Evolutionary conservation across 2,888 invertebrate species (phyloP).

Genomic region (Carabus problematicus): DNA sequence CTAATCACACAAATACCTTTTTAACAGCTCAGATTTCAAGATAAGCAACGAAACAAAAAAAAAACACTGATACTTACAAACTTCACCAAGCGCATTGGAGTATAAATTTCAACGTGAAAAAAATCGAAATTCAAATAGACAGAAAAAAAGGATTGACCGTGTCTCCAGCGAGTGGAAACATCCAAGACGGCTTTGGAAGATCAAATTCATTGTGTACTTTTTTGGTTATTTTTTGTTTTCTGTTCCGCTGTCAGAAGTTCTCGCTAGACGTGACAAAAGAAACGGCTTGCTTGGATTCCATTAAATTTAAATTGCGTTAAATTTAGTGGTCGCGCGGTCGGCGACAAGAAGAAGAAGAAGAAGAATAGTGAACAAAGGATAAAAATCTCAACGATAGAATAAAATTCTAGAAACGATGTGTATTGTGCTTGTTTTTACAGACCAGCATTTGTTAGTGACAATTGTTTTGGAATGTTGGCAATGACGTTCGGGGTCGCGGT

Average conservation of each 20-base stretch:
- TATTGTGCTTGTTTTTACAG: constrained; percentile 39
- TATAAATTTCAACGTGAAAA: constrained; percentile 11
- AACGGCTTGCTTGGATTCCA: constrained; percentile 47
- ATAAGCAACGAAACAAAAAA: too few relatives aligned
- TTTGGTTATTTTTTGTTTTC: constrained; percentile 27
- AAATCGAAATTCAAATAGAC: constrained; percentile 6
- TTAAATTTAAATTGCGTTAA: constrained; percentile 54
- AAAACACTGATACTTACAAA: too few relatives aligned
- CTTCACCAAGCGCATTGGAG: constrained; percentile 2
- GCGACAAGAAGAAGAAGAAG: constrained; percentile 44
- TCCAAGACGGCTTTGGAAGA: too few relatives aligned
- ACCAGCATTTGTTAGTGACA: constrained; percentile 40
- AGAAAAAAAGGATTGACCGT: constrained; percentile 9
- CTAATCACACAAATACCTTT: too few relatives aligned
- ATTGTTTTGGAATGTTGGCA: constrained; percentile 39
- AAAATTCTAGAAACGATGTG: constrained; percentile 27
- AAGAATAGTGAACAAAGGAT: constrained; percentile 1
- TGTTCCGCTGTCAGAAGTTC: constrained; percentile 25
- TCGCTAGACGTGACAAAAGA: constrained; percentile 34
- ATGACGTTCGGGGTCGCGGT: neutral
- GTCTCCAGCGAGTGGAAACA: neutral
- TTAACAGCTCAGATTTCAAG: too few relatives aligned
- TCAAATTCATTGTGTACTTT: neutral
- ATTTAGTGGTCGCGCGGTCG: constrained; percentile 49
- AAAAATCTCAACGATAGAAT: constrained; percentile 25